Conservation (phyloP, 1,140 invertebrate species). For the Druon quercuslanigerum region DNA sequence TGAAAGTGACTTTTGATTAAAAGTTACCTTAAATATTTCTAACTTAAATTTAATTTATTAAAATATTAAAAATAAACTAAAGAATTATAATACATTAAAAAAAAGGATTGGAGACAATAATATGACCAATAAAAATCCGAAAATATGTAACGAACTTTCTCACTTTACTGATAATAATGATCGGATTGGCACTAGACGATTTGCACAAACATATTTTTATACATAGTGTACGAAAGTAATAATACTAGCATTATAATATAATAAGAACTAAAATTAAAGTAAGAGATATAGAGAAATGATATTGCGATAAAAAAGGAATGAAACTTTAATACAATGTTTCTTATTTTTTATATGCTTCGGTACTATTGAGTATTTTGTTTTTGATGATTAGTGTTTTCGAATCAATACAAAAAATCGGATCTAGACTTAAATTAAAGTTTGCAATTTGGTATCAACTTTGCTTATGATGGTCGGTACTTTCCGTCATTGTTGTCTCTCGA, state of each 20-base stretch:
- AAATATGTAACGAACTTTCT: constrained; percentile 4
- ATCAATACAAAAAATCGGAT: constrained; percentile 5
- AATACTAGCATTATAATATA: neutral
- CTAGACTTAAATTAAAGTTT: constrained; percentile 8
- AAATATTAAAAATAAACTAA: neutral
- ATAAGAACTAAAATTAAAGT: constrained; percentile 23
- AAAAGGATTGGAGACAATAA: neutral
- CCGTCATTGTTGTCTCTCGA: constrained; percentile 63
- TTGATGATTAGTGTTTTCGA: neutral
- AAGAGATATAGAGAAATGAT: constrained; percentile 16
- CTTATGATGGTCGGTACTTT: constrained; percentile 58
- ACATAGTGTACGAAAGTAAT: neutral
- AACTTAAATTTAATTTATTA: neutral
- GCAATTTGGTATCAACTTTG: constrained; percentile 25
- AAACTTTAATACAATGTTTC: constrained; percentile 17
- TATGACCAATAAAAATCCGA: neutral
- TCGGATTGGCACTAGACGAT: constrained; percentile 12
- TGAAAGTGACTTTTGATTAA: neutral
- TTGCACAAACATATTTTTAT: neutral
- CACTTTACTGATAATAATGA: constrained; percentile 26
- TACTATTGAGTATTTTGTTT: neutral
- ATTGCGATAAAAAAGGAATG: constrained; percentile 3
- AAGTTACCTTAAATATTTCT: neutral
- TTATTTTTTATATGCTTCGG: constrained; percentile 3
- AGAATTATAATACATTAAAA: no score